These are phyloP conservation scores for Geococcyx californianus DNA, from an alignment of 2,113 vertebrate genomes.

Conservation along the genomic window DNA sequence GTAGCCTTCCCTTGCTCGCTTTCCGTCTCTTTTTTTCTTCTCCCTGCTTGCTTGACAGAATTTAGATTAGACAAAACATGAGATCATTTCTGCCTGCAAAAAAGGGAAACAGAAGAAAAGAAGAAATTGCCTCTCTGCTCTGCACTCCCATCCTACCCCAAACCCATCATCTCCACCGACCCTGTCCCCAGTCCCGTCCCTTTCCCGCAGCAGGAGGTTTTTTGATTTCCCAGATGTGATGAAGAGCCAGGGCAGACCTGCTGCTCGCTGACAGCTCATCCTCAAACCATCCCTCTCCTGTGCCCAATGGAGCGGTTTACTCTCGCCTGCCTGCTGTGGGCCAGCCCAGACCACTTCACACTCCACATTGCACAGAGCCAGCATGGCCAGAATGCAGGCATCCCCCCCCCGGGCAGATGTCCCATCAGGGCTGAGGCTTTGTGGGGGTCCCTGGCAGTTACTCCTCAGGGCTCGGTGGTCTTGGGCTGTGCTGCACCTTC, in stretches of 20 bases:
- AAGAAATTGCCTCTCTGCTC: background rate
- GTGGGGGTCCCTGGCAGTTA: background rate
- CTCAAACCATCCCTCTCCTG: background rate
- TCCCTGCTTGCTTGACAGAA: conserved; percentile 79
- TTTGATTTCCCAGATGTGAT: background rate
- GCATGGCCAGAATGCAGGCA: fast-evolving
- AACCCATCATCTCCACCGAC: background rate
- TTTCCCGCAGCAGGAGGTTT: background rate
- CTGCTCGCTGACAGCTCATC: background rate
- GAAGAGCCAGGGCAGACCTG: background rate
- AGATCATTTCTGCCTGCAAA: conserved; percentile 73
- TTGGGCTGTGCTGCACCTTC: background rate
- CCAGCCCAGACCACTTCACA: fast-evolving
- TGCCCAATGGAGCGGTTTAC: background rate
- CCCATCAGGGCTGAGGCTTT: background rate
- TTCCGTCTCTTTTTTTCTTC: background rate
- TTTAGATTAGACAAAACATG: conserved; percentile 84
- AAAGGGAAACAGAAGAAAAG: conserved; percentile 7
- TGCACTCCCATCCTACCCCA: background rate
- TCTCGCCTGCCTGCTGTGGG: background rate
- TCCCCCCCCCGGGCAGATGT: background rate
- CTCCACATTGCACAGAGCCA: fast-evolving
- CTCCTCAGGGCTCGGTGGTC: background rate
- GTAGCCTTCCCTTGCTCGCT: conserved; percentile 12
- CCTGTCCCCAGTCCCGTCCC: background rate